phyloP scores from a whole-genome alignment of 2,113 vertebrate genomes.

The Eurystomus gularis region DNA sequence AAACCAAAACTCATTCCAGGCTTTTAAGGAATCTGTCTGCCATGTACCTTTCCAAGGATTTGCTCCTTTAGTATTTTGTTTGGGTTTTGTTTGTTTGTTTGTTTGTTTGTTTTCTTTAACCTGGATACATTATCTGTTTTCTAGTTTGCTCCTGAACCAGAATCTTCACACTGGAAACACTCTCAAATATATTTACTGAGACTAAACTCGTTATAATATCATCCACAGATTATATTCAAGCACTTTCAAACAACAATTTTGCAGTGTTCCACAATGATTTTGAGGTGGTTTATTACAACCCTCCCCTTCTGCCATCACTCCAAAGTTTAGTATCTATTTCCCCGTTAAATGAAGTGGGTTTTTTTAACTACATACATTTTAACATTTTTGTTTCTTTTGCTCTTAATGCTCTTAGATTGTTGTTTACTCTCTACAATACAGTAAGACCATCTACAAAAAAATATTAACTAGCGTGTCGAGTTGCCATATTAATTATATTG shows the following conservation, averaged over 20 bases:
- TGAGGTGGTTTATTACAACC: background rate
- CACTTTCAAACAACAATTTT: background rate
- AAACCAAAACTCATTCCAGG: background rate
- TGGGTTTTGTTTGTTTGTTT: too few relatives aligned
- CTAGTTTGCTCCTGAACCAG: background rate
- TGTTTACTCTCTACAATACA: background rate
- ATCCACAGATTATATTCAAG: background rate
- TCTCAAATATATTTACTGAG: background rate
- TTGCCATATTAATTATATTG: background rate
- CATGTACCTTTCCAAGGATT: background rate
- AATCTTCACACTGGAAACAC: background rate
- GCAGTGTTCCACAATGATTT: background rate
- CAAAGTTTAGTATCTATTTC: background rate
- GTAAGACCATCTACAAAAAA: background rate
- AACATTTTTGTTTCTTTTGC: background rate
- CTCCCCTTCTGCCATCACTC: background rate
- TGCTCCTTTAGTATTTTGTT: too few relatives aligned
- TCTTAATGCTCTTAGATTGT: background rate
- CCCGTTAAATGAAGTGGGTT: background rate
- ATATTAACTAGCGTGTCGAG: background rate
- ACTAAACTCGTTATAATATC: background rate
- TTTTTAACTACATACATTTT: background rate
- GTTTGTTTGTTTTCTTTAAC: too few relatives aligned
- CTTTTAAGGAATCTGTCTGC: background rate
- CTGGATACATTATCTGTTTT: background rate